These are phyloP conservation scores for Chromobotia macracanthus DNA, from an alignment of 2,797 vertebrate genomes.

Conservation along the genomic window DNA sequence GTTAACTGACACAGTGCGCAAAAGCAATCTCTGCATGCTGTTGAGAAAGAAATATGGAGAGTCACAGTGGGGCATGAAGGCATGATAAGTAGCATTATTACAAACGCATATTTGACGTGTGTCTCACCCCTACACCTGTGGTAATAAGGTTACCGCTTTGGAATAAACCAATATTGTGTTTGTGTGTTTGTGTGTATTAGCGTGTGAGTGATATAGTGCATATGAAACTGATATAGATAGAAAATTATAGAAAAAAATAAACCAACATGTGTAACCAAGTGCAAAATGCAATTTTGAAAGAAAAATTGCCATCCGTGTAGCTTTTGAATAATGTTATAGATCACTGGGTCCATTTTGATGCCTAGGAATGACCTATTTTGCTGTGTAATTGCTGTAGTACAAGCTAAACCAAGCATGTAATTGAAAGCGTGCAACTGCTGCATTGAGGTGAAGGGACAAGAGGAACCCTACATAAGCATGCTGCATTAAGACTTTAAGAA, in stretches of 20 bases:
- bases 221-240: conserved; percentile 26
- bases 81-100: conserved; percentile 55
- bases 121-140: conserved; percentile 44
- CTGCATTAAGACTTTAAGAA: conserved; percentile 70
- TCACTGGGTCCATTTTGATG: conserved; percentile 78
- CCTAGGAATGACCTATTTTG: conserved; percentile 81
- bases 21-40: conserved; percentile 35
- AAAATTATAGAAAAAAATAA: conserved; percentile 58
- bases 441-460: conserved; percentile 55
- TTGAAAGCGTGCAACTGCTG: conserved; percentile 81
- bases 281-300: conserved; percentile 78
- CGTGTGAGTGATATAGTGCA: conserved; percentile 33
- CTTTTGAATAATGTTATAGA: conserved; percentile 79
- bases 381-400: conserved; percentile 77
- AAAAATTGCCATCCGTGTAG: conserved; percentile 70
- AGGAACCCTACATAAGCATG: conserved; percentile 55
- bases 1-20: background rate
- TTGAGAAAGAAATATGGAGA: conserved; percentile 22
- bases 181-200: conserved; percentile 24
- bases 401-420: conserved; percentile 82
- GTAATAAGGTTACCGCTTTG: conserved; percentile 46
- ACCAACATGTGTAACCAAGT: conserved; percentile 71
- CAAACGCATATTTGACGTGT: conserved; percentile 45
- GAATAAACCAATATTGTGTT: conserved; percentile 38
- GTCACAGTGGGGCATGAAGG: conserved; percentile 9